Conservation (phyloP, 2,113 vertebrate genomes). For the Conger conger region DNA sequence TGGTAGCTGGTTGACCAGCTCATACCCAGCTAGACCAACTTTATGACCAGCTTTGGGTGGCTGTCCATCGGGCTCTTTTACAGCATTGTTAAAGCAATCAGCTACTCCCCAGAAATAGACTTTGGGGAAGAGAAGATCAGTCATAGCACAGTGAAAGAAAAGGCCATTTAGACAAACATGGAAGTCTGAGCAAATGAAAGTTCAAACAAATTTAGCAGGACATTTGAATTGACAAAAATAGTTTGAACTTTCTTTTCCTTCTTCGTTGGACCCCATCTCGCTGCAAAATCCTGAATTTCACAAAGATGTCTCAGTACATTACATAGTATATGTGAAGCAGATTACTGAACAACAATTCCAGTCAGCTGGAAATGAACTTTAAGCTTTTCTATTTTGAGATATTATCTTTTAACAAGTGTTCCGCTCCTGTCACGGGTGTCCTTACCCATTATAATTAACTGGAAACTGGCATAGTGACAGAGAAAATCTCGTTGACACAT, state of each 20-base stretch:
- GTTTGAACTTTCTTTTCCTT: too few relatives aligned
- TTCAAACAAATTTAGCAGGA: neutral
- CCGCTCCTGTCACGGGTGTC: neutral
- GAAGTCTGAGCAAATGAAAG: neutral
- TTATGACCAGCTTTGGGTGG: neutral
- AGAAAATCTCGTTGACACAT: neutral
- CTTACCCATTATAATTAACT: neutral
- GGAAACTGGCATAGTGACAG: neutral
- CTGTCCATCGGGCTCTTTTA: neutral
- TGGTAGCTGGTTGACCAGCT: too few relatives aligned
- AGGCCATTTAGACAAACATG: neutral
- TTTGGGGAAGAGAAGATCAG: neutral
- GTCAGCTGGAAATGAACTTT: neutral
- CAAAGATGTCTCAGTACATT: neutral
- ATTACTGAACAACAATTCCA: neutral
- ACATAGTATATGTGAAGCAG: neutral
- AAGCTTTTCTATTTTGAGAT: neutral
- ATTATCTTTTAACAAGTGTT: neutral
- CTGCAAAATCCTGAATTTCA: too few relatives aligned
- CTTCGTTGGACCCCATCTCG: too few relatives aligned
- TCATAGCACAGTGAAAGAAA: neutral
- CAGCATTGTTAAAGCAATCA: neutral
- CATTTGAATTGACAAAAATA: neutral
- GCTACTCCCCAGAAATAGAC: neutral
- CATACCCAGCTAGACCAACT: too few relatives aligned